Base-by-base conservation (phyloP, 2,888 invertebrate species). In the Oligia strigilis region DNA sequence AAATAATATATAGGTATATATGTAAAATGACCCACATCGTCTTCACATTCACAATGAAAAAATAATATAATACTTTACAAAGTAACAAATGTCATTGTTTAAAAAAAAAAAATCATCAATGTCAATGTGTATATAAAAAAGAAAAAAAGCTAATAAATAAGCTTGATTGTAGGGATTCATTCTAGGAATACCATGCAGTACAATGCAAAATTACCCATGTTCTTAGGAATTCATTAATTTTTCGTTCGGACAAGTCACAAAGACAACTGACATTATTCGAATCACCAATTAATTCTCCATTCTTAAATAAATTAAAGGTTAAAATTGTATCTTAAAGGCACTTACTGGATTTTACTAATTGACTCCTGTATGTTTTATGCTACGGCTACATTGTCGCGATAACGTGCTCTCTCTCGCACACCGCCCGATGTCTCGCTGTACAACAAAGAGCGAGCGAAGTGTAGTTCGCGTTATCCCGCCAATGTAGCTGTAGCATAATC, bases 251-350 rank as follows among this genome's bases (percentile, higher is more conserved):
- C 1, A 40, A 17, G 5, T 46, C 46, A 49, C 3, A 29, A 69
- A 19, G 13, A 36, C 4, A 49, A 36, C 49, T 36, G 19, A 4
- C 4, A 36, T 23, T 72, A 75, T 52, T 52, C 14, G 29, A 29
- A 72, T 52, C 40, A 43, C 19, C 52, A 17, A 72, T 43, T 1
- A 72, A 75, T 75, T n/a, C 40, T 19, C 40, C 13, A 75, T 75
- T 75, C 4, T 29, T 29, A 40, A 40, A 11, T 43, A 55, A 29
- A 29, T 58, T 29, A 29, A 29, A 43, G 29, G 43, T 29, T 5
- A 5, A 14, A 29, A n/a, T 62, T 43, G 14, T 29, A 75, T 40
- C 19, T 43, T 14, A 19, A 13, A 19, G n/a, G 5, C 9, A 72
- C 6, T 58, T 46, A 36, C 2, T 49, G 55, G 17, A 58, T 75